Percentiles rank a stretch among this genome's conserved stretches.
Conservation (phyloP, 2,113 vertebrate species). For the Spheniscus mendiculus region DNA sequence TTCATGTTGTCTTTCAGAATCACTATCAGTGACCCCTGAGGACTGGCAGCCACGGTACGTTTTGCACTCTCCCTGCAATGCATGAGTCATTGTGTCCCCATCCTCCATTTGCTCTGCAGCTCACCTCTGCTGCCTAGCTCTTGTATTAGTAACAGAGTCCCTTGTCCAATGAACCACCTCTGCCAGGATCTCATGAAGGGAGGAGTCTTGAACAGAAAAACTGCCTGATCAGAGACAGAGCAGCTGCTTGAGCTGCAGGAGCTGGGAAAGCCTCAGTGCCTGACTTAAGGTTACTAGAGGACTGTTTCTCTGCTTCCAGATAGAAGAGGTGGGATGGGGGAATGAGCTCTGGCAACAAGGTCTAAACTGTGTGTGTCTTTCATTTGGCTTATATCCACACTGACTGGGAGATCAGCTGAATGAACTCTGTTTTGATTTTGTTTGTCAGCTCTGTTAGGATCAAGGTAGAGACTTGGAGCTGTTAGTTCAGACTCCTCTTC, state of each 20-base stretch:
- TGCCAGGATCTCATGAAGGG: conserved; percentile 67
- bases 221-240: not conserved
- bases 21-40: conserved; percentile 99
- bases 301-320: not conserved
- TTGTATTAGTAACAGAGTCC: conserved; percentile 39
- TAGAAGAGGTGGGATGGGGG: not conserved
- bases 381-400: not conserved
- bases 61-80: conserved; percentile 72
- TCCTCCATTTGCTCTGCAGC: conserved; percentile 54
- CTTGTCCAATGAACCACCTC: conserved; percentile 48
- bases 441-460: conserved; percentile 13
- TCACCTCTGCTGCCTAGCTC: conserved; percentile 36
- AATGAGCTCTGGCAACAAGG: not conserved
- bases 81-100: conserved; percentile 72
- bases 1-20: conserved; percentile 97
- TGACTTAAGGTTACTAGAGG: not conserved
- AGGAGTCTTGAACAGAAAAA: conserved; percentile 65
- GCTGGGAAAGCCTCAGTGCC: not conserved
- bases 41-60: conserved; percentile 92
- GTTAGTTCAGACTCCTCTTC: conserved; percentile 59
- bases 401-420: not conserved
- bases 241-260: conserved; percentile 44
- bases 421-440: not conserved
- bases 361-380: not conserved
- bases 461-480: not conserved